Conservation (phyloP, 2,113 vertebrate genomes). For the Xyliphius kryptos region DNA sequence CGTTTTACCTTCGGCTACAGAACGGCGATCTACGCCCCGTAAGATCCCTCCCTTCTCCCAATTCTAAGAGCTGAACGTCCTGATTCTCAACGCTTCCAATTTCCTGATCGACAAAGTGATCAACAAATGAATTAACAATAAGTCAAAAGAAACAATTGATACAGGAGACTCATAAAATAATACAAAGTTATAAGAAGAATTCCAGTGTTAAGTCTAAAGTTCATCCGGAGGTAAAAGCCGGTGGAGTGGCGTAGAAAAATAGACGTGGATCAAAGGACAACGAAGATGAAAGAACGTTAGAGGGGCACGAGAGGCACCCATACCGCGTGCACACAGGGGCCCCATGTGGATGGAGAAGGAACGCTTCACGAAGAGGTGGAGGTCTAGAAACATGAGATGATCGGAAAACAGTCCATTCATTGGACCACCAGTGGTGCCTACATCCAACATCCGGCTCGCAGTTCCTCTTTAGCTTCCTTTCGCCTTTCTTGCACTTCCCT, state of each 20-base stretch:
- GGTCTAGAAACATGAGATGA: too few relatives aligned
- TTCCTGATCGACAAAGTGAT: conserved; percentile 39
- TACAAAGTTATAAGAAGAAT: conserved; percentile 56
- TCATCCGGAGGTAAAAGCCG: conserved; percentile 54
- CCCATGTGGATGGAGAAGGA: too few relatives aligned
- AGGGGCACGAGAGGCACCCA: neutral
- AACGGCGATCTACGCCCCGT: conserved; percentile 32
- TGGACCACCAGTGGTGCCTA: conserved; percentile 2
- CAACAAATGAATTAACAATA: conserved; percentile 44
- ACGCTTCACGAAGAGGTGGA: too few relatives aligned
- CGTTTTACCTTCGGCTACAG: conserved; percentile 22
- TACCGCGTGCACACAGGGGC: conserved; percentile 1
- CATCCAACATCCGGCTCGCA: neutral
- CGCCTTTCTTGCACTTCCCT: conserved; percentile 5
- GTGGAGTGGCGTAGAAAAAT: conserved; percentile 44
- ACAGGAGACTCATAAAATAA: conserved; percentile 32
- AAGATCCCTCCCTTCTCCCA: conserved; percentile 35
- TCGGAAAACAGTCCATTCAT: neutral
- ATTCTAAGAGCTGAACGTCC: conserved; percentile 10
- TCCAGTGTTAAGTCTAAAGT: conserved; percentile 67
- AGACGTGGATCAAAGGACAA: conserved; percentile 11
- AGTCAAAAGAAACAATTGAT: conserved; percentile 47
- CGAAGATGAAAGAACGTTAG: neutral
- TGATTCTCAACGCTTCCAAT: conserved; percentile 36
- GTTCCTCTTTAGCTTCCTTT: conserved; percentile 16